Evolutionary conservation across 1,140 invertebrate species (phyloP).

Genomic region (Drosophila arizonae): DNA sequence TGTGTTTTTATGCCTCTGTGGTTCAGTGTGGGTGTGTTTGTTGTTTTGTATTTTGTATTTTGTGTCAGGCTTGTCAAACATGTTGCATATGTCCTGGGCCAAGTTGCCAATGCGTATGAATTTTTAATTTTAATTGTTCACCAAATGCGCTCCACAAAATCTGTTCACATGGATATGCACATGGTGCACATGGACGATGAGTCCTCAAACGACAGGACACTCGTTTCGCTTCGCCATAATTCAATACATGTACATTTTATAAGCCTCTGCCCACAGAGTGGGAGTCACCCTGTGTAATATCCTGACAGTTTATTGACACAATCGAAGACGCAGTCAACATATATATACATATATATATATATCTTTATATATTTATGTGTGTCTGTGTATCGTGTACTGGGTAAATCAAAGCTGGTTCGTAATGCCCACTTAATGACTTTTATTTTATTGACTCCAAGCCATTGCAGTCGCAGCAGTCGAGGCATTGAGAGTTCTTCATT

Average conservation of each 20-base stretch:
- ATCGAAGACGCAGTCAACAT: conserved; percentile 53
- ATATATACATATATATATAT: too few relatives aligned
- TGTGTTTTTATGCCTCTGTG: conserved; percentile 27
- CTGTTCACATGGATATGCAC: conserved; percentile 45
- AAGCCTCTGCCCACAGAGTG: conserved; percentile 14
- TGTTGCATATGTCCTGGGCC: conserved; percentile 56
- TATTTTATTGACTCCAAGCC: conserved; percentile 70
- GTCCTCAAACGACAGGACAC: conserved; percentile 12
- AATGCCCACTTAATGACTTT: conserved; percentile 67
- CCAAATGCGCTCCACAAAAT: conserved; percentile 70
- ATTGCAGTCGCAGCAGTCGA: background rate
- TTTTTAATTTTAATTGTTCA: conserved; percentile 80
- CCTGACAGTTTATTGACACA: conserved; percentile 64
- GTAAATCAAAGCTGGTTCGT: conserved; percentile 24
- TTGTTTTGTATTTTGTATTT: conserved; percentile 73
- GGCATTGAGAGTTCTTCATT: conserved; percentile 58
- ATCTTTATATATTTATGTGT: background rate
- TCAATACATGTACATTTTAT: conserved; percentile 35
- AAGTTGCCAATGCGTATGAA: conserved; percentile 66
- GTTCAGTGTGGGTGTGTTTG: background rate
- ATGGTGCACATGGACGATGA: conserved; percentile 10
- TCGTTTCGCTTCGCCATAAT: conserved; percentile 30
- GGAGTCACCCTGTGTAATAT: background rate
- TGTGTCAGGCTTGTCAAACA: conserved; percentile 76
- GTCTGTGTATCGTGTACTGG: background rate